Evolutionary conservation across 2,797 vertebrate genomes (phyloP), one percentile per base, ranked within the genome.

Genomic region (Basileuterus tristriatus): DNA sequence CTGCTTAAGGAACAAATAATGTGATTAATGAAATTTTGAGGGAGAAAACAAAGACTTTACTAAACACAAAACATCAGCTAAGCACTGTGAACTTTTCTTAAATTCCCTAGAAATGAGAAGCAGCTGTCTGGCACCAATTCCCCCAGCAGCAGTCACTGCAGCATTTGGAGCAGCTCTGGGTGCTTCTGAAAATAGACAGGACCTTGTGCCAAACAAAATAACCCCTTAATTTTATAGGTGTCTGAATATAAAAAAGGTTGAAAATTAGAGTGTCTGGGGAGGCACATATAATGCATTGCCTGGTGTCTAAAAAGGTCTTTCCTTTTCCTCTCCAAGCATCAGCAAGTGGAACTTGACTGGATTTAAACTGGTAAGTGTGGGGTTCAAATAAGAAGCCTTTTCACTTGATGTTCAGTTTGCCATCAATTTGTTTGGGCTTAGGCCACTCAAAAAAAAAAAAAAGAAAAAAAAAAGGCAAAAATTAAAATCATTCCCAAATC

Each of bases 51-150:
- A 55, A 83, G 56, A 34, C 41, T 84, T 81, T 82, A 37, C 34
- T 47, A 53, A 77, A 79, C 41, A 67, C 27, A 68, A 86, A 93
- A 43, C 30, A 80, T 43, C 44, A 80, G 41, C 77, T 46, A 68
- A 94, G 68, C 52, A 58, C 44, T 44, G 50, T 27, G 26, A 90
- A 60, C 30, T 82, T 83, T 46, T 37, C 83, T 47, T 55, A 84
- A 88, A 87, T 94, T 89, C 80, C 70, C 74, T 74, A 80, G 68
- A 94, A 96, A 96, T 70, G 60, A 93, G 55, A 75, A 95, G 93
- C 96, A 96, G 91, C 87, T 95, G 93, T 77, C 94, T 94, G 96
- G 94, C 87, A 93, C 37, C 0, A 1, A 86, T 71, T 90, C 24
- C 64, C 65, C 53, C 68, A 74, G 83, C 83, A 93, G 67, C 67